These are phyloP conservation scores for Diadegma fenestrale DNA, from an alignment of 2,888 invertebrate species.

Conservation along the genomic window DNA sequence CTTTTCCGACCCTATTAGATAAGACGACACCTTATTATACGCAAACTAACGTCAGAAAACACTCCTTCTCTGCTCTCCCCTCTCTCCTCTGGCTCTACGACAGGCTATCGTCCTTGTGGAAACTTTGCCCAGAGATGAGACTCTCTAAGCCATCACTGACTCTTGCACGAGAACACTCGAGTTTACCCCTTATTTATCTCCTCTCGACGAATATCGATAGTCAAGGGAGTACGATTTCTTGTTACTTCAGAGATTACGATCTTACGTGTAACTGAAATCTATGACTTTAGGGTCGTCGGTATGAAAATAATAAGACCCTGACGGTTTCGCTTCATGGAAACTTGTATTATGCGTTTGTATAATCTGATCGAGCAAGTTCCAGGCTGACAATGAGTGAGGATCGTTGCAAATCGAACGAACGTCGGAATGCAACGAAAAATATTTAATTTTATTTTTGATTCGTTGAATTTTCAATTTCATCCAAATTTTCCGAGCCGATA, in stretches of 20 bases:
- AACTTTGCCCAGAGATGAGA: constrained; percentile 62
- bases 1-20: constrained; percentile 83
- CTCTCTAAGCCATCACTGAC: constrained; percentile 60
- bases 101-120: constrained; percentile 59
- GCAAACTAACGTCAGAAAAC: constrained; percentile 77
- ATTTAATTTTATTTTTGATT: too few species aligned
- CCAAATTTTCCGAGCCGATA: too few species aligned
- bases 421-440: background rate
- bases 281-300: background rate
- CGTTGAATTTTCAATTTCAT: too few species aligned
- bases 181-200: constrained; percentile 43
- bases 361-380: background rate
- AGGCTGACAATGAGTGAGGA: background rate
- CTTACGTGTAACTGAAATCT: constrained; percentile 3
- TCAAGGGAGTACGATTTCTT: constrained; percentile 35
- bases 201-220: constrained; percentile 48
- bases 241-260: background rate
- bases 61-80: constrained; percentile 55
- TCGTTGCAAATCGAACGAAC: too few species aligned
- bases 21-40: constrained; percentile 85
- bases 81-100: constrained; percentile 46
- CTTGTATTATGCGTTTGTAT: background rate
- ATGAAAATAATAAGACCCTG: background rate
- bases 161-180: constrained; percentile 41
- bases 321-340: background rate